phyloP scores from a whole-genome alignment of 92 coral and sea anemone species.

The Epizoanthus illoricatus region DNA sequence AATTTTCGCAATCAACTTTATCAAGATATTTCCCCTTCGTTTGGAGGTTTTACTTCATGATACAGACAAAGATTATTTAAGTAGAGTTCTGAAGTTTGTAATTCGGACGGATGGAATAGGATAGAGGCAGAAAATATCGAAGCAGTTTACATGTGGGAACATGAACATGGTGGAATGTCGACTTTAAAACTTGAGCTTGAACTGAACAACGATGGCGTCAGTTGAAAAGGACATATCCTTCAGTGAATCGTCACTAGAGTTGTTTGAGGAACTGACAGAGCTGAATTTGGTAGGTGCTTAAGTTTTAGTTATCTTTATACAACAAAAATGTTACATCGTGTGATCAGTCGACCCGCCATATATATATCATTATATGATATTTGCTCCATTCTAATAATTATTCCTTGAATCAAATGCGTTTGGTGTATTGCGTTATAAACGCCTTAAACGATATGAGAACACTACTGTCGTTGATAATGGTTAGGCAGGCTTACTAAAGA shows the following conservation, averaged over 20 bases:
- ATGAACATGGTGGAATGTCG: background rate
- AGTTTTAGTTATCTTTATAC: background rate
- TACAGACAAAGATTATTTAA: background rate
- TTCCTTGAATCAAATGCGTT: too few relatives aligned
- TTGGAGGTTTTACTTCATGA: background rate
- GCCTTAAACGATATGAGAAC: too few relatives aligned
- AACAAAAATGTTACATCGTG: background rate
- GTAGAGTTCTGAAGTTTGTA: background rate
- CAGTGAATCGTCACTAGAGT: background rate
- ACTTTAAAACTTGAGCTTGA: too few relatives aligned
- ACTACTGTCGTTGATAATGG: too few relatives aligned
- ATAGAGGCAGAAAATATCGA: too few relatives aligned
- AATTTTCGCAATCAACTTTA: background rate
- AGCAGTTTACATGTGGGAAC: background rate
- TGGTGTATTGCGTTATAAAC: too few relatives aligned
- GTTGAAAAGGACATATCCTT: background rate
- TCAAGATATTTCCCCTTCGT: background rate
- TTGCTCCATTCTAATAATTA: too few relatives aligned
- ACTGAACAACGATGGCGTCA: background rate
- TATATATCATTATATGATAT: too few relatives aligned
- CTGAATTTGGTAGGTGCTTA: slow-evolving; percentile 14
- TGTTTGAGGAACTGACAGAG: slow-evolving; percentile 5
- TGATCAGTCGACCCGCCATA: too few relatives aligned
- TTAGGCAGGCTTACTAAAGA: too few relatives aligned
- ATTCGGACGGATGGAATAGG: background rate